Base-by-base conservation (phyloP, 2,888 invertebrate species). In the Polydrusus pterygomalis region DNA sequence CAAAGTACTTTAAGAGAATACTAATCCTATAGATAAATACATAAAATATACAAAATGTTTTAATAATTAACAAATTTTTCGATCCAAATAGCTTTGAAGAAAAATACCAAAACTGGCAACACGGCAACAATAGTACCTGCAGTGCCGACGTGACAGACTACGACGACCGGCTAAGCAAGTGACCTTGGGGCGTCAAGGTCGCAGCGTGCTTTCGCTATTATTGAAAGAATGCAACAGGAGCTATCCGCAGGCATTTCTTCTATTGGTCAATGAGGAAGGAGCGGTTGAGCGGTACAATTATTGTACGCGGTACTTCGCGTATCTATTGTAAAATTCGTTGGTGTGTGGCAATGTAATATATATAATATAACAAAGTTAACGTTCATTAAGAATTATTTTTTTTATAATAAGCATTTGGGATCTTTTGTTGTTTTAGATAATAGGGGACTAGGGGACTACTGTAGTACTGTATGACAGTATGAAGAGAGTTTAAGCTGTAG, bases 131-230 rank as follows among this genome's bases (percentile, higher is more conserved):
- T 56, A 30, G 18, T 64, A 71, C 64, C 64, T 64, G 70, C 49
- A 70, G 38, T 47, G 47, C 40, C 64, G 63, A 64, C 64, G 64
- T 64, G 71, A 64, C 64, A 51, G 10, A 63, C 38, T 64, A n/a
- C 17, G 45, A 56, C 54, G 45, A 56, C 54, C 51, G 74, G 60
- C 60, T 68, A 51, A 74, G 47, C 51, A 62, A 60, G 64, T 62
- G 74, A 74, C 74, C 74, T 74, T 74, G 67, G 38, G 40, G 40
- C 74, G 7, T 74, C 51, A 62, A 74, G 74, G 68, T 74, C 68
- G 62, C 34, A 34, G 13, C 58, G 62, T 62, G 68, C 74, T 74
- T 74, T 74, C 74, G 60, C 67, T 49, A 60, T 56, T 71, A 30
- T 43, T 63, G 25, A 64, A 71, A 71, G 51, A 64, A 71, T 71